Evolutionary conservation across 2,113 vertebrate genomes (phyloP), one percentile per base, ranked within the genome.

Genomic region (Cyprinodon tularosa): DNA sequence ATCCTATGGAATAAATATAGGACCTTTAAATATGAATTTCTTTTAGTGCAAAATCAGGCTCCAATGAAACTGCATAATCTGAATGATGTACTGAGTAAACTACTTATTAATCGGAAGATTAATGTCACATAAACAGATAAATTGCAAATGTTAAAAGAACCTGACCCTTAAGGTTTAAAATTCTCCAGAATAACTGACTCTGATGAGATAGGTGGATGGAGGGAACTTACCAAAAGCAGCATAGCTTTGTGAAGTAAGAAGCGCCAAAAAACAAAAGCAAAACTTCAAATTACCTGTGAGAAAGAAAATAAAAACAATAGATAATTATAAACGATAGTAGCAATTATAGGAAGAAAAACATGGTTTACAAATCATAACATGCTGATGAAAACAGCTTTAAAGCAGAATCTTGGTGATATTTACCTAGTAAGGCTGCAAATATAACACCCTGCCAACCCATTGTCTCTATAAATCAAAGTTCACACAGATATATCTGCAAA

Each of bases 151-250:
- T 29, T 29, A 29, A 1, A 29, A 29, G 1, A 29, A 29, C 1
- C 2, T 1, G 29, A 29, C 29, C 29, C 29, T 29, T 29, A 29
- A 29, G 29, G 29, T 29, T 29, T 29, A 29, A 29, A 29, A 29
- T 29, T 29, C 29, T 29, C 29, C 29, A 29, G 29, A 29, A 29
- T 29, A 29, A 29, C 29, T 29, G 29, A 29, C 29, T 29, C 29
- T 29, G 29, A 29, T 29, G 29, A 29, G 29, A 53, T 3, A 53
- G 6, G 9, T 29, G 12, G 1, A n/a, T 20, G 17, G 3, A 5
- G 9, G 14, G 4, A 12, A 61, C 60, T 82, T 53, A 89, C 87
- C 68, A 0, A 84, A 20, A 0, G 74, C 60, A 13, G 66, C 42
- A 0, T 0, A 4, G 20, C 57, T 72, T 57, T 13, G 0, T 1